Evolutionary conservation across 2,797 vertebrate genomes (phyloP).

Genomic region (Anguilla obscura): DNA sequence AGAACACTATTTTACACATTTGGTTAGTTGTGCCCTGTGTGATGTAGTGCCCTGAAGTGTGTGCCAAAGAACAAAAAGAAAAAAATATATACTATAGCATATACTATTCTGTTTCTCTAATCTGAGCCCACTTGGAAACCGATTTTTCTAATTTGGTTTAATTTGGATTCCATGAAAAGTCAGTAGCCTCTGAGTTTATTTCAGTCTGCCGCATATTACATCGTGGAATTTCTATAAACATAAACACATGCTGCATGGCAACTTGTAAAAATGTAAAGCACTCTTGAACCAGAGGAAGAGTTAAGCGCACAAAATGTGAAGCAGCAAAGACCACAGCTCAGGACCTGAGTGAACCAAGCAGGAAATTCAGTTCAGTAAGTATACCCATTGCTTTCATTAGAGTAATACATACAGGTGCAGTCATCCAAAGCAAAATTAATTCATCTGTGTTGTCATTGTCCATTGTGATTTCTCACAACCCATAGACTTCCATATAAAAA

Average conservation of each 20-base stretch:
- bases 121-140: not conserved
- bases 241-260: constrained; percentile 46
- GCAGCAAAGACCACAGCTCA: not conserved
- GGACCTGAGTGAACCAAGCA: not conserved
- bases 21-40: too few species aligned
- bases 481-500: not conserved
- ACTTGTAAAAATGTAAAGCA: constrained; percentile 26
- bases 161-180: not conserved
- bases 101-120: not conserved
- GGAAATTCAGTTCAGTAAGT: not conserved
- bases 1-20: too few species aligned
- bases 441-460: not conserved
- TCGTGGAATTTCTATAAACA: constrained; percentile 27
- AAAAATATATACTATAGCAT: not conserved
- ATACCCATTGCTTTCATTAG: not conserved
- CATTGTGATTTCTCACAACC: not conserved
- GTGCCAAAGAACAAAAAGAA: too few species aligned
- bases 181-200: not conserved
- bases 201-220: not conserved
- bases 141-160: not conserved
- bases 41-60: too few species aligned
- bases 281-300: too few species aligned
- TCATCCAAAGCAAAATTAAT: not conserved
- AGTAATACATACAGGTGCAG: not conserved
- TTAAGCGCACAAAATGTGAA: not conserved